Base-by-base conservation (phyloP, 1,140 invertebrate species). In the Saccostrea glomerata region DNA sequence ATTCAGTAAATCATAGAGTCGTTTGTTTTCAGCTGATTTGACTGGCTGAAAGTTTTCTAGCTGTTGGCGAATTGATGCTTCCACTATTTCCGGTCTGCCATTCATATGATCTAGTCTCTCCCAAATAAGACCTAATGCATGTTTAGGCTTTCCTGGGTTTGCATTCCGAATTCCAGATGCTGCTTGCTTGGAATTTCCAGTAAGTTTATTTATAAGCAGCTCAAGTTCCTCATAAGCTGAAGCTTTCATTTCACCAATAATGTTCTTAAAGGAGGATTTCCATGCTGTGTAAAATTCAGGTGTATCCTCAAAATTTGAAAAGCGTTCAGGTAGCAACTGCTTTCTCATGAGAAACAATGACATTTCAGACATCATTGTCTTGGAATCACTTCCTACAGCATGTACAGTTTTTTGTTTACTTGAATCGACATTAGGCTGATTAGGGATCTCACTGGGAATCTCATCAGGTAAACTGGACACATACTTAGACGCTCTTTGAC, bases 121-220 rank as follows among this genome's bases (percentile, higher is more conserved):
- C 77, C 77, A 82, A 23, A 70, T 70, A 54, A 36, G 63, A 82
- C 4, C 25, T n/a, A n/a, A n/a, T n/a, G n/a, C n/a, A n/a, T n/a
- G n/a, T n/a, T n/a, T n/a, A n/a, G n/a, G n/a, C n/a, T n/a, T n/a
- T n/a, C n/a, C n/a, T n/a, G n/a, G n/a, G n/a, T n/a, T n/a, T n/a
- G n/a, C n/a, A n/a, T n/a, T n/a, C n/a, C n/a, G n/a, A n/a, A n/a
- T n/a, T n/a, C n/a, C n/a, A n/a, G n/a, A n/a, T n/a, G n/a, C n/a
- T n/a, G n/a, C n/a, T n/a, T n/a, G n/a, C n/a, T n/a, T n/a, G n/a
- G n/a, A n/a, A n/a, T n/a, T n/a, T n/a, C 56, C 40, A 20, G 63
- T 60, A 20, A 86, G 83, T 85, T 85, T 90, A 40, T 90, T 91
- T 20, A 77, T n/a, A 23, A 90, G 40, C 55, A 91, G n/a, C 30